phyloP scores from a whole-genome alignment of 2,113 vertebrate genomes.

The Sarotherodon lohbergeri region DNA sequence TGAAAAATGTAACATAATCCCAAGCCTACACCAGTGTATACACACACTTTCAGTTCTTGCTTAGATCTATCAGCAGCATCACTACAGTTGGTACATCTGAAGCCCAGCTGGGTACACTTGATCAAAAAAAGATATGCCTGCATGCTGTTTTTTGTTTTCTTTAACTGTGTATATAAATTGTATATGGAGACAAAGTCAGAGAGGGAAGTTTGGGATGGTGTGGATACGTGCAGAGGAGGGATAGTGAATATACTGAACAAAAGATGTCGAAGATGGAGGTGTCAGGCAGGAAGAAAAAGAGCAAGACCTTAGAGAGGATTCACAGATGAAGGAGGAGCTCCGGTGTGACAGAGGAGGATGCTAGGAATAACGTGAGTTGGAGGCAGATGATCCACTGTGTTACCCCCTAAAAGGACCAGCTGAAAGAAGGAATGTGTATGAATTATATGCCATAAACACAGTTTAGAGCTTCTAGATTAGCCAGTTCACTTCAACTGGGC shows the following conservation, averaged over 20 bases:
- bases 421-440: fast-evolving
- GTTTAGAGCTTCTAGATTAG: not conserved
- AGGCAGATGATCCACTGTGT: not conserved
- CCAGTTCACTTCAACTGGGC: not conserved
- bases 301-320: not conserved
- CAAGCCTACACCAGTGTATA: not conserved
- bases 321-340: not conserved
- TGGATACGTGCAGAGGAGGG: fast-evolving
- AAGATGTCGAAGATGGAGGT: not conserved
- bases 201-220: not conserved
- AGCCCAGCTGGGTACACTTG: not conserved
- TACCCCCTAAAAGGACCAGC: not conserved
- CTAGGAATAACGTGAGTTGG: not conserved
- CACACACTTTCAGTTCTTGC: not conserved
- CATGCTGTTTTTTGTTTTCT: not conserved
- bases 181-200: not conserved
- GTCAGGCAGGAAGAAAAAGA: not conserved
- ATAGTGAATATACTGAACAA: not conserved
- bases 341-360: not conserved
- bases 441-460: not conserved
- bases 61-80: slow-evolving; percentile 28
- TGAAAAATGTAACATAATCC: not conserved
- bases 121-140: not conserved
- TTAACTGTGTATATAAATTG: not conserved
- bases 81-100: not conserved